Evolutionary conservation across 2,113 vertebrate genomes (phyloP), one percentile per base, ranked within the genome.

Genomic region (Macaca mulatta): DNA sequence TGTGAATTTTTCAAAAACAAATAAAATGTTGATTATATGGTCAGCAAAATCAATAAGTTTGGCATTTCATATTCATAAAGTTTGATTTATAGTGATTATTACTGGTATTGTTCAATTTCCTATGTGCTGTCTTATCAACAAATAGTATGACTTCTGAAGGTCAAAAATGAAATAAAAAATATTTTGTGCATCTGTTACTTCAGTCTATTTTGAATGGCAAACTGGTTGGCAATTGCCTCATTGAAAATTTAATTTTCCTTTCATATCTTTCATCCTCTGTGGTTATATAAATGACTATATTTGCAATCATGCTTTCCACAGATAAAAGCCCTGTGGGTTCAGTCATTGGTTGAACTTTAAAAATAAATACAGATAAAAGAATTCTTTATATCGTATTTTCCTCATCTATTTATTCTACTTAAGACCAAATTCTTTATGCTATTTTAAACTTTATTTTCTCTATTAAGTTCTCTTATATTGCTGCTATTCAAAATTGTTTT

Each of bases 201-300:
- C 10, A 93, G 72, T 89, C 13, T 91, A 48, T 88, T 52, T 89
- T 89, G 96, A 93, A 97, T 85, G 74, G 74, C 90, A 97, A 89
- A 96, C 48, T 84, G 38, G 67, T 90, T 95, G 77, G 17, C 57
- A 69, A 92, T 84, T 96, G 89, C 92, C 92, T 94, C 55, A 59
- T 50, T 83, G 80, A 93, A 97, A 95, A 97, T 97, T 96, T 97
- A 96, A 97, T 97, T 98, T 98, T n/a, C 75, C 16, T 97, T 79
- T 85, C 69, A 88, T 97, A 89, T 83, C 61, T 95, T 97, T 95
- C 50, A 74, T 96, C 91, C 43, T 94, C 85, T 86, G 30, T 90
- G 59, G 40, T 81, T 95, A 61, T 80, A 70, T 92, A 93, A 97
- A 94, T 80, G 81, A 75, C 59, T n/a, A 1, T 75, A 85, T 55